Evolutionary conservation across 2,888 invertebrate genomes (phyloP), one percentile per base, ranked within the genome.

Genomic region (Bugula neritina): DNA sequence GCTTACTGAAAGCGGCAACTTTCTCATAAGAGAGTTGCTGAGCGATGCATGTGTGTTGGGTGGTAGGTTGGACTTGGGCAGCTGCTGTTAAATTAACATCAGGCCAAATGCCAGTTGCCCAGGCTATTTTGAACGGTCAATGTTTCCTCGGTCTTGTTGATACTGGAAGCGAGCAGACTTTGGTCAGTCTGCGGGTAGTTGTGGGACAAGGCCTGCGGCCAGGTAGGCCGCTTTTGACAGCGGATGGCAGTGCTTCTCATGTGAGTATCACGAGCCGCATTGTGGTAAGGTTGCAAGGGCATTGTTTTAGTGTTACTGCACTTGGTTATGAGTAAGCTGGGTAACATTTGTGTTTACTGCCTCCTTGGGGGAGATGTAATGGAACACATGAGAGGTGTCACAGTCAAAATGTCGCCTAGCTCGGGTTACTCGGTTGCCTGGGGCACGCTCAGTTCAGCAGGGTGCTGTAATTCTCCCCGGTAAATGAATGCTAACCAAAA

Each of bases 61-160:
- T 5, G 57, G 25, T 25, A 25, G 57, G 10, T 25, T 25, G 13
- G 13, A 25, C 25, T 25, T 57, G 25, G 25, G 57, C 57, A n/a
- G 57, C 57, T 57, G 57, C 23, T n/a, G 25, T 5, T 13, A n/a
- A 21, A 57, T 25, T 25, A 13, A 57, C 57, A 57, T n/a, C 25
- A 25, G 57, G 25, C 57, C 25, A 25, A 21, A 57, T 57, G 57
- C 57, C 57, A 57, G 57, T 57, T n/a, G 23, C 25, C 25, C 57
- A 52, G 52, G 52, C 10, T 21, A 21, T 21, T 52, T 21, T 52
- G 21, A 52, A 52, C 52, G 52, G 52, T 52, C 21, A 21, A 52
- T 52, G 52, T 52, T 52, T 52, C 52, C 21, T 52, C 21, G 10
- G 52, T 52, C 52, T 52, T 21, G 52, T 57, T n/a, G n/a, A n/a